phyloP scores from a whole-genome alignment of 2,888 invertebrate genomes.

The Xestobium rufovillosum region DNA sequence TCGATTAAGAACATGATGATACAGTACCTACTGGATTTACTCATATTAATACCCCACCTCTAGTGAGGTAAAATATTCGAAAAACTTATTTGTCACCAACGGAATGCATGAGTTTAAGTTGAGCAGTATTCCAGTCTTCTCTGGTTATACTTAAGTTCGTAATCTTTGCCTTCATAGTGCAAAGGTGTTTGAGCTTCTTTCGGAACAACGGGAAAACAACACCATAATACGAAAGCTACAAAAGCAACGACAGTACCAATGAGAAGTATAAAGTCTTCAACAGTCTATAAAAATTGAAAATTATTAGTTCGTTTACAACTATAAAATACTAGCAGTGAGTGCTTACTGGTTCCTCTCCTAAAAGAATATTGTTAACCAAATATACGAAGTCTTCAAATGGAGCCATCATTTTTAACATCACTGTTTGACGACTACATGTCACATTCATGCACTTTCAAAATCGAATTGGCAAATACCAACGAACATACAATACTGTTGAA shows the following conservation, averaged over 20 bases:
- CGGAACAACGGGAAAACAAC: slow-evolving; percentile 51
- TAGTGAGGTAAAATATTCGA: no score
- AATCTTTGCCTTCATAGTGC: slow-evolving; percentile 36
- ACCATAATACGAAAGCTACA: slow-evolving; percentile 56
- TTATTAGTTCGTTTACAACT: background rate
- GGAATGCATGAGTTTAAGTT: no score
- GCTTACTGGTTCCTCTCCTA: slow-evolving; percentile 56
- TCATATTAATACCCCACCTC: no score
- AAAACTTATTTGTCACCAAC: no score
- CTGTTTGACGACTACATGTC: no score
- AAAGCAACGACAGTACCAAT: slow-evolving; percentile 56
- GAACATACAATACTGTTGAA: no score
- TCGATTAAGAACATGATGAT: no score
- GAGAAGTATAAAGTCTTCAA: slow-evolving; percentile 55
- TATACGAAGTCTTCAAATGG: slow-evolving; percentile 55
- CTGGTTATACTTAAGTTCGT: slow-evolving; percentile 32
- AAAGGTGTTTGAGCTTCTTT: slow-evolving; percentile 35
- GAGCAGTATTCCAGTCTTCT: no score
- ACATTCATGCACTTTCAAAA: no score
- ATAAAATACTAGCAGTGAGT: slow-evolving; percentile 9
- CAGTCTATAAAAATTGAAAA: slow-evolving; percentile 42
- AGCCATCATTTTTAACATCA: slow-evolving; percentile 45
- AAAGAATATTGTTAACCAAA: slow-evolving; percentile 51
- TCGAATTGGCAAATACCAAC: no score
- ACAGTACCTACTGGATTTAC: no score